These are phyloP conservation scores for Ochropleura leucogaster DNA, from an alignment of 2,888 invertebrate species.

Conservation along the genomic window DNA sequence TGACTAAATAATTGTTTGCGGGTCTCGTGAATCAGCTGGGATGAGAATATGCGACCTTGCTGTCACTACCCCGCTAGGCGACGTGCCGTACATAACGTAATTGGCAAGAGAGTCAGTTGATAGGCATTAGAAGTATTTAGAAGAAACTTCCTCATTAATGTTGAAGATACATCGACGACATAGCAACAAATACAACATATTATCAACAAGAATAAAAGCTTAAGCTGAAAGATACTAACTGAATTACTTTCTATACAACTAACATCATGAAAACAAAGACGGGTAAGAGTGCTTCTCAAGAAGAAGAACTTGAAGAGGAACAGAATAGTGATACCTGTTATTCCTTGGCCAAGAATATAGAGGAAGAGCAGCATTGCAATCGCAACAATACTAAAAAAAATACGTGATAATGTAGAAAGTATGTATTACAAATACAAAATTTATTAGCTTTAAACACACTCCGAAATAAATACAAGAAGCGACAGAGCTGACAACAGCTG, in stretches of 20 bases:
- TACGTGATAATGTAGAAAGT: conserved; percentile 20
- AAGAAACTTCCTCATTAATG: neutral
- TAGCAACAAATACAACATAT: neutral
- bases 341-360: neutral
- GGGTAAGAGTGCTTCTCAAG: neutral
- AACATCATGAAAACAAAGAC: too few relatives aligned
- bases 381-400: conserved; percentile 2
- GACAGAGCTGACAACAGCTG: conserved; percentile 33
- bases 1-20: conserved; percentile 61
- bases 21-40: conserved; percentile 59
- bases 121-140: conserved; percentile 13
- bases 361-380: neutral
- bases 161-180: neutral
- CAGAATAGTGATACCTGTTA: neutral
- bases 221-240: neutral
- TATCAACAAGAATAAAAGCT: neutral
- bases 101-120: conserved; percentile 32
- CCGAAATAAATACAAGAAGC: conserved; percentile 18
- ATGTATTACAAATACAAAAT: conserved; percentile 23
- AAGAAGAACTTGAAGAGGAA: neutral
- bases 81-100: conserved; percentile 22
- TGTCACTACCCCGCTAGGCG: conserved; percentile 32
- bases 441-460: conserved; percentile 5
- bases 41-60: conserved; percentile 63
- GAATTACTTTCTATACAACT: neutral